A percentile compares a stretch with the other conserved stretches of the same genome.
Conservation (phyloP, 2,888 invertebrate species). For the Diplolepis rosae region DNA sequence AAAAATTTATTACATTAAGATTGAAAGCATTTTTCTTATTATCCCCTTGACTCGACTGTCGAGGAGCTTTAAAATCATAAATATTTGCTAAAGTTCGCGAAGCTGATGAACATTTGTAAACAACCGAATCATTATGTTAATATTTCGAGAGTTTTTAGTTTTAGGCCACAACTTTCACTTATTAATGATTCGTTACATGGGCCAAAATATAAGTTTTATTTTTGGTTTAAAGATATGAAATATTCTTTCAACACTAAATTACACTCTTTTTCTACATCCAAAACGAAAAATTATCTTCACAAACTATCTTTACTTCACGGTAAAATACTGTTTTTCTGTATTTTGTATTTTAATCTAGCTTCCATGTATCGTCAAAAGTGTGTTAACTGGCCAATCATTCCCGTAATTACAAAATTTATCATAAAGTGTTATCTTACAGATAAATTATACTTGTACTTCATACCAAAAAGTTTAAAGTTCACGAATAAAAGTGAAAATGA, state of each 20-base stretch:
- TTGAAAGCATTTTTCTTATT: background rate
- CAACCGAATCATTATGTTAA: no score
- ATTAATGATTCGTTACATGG: no score
- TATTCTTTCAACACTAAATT: background rate
- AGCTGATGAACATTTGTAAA: no score
- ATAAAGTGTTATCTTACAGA: background rate
- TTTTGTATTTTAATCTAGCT: background rate
- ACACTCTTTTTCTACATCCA: background rate
- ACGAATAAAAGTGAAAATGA: background rate
- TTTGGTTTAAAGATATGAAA: background rate
- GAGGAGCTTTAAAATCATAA: no score
- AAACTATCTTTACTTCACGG: background rate
- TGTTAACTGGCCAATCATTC: background rate
- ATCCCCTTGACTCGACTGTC: no score
- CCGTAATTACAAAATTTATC: background rate
- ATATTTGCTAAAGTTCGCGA: no score
- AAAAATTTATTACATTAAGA: background rate
- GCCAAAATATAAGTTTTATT: no score
- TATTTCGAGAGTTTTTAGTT: no score
- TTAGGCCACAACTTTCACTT: no score
- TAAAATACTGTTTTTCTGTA: background rate
- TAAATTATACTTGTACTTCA: background rate
- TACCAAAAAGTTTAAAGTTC: background rate
- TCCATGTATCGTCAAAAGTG: background rate
- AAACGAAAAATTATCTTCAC: background rate